These are phyloP conservation scores for Dolichotis patagonum DNA, from an alignment of 2,113 vertebrate genomes.

Conservation along the genomic window DNA sequence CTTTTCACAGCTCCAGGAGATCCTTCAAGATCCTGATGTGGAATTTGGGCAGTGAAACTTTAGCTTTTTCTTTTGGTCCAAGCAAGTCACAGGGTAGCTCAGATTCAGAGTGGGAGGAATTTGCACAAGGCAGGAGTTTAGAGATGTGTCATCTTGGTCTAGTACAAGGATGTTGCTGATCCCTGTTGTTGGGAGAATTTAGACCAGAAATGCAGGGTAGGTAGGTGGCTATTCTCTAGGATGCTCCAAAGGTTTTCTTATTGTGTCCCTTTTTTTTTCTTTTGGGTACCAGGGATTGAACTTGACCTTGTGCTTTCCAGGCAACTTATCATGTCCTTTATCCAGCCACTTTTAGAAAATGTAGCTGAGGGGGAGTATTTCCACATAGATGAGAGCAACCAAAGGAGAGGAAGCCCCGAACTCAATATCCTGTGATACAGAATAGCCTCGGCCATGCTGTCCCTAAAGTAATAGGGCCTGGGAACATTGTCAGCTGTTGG, in stretches of 20 bases:
- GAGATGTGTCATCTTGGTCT: background rate
- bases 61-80: background rate
- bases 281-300: too few relatives aligned
- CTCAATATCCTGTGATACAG: background rate
- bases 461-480: background rate
- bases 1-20: background rate
- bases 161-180: background rate
- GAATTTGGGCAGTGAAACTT: background rate
- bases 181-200: background rate
- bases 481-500: background rate
- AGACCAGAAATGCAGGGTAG: background rate
- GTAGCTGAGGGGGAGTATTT: background rate
- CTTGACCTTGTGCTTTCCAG: too few relatives aligned
- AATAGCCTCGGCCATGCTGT: background rate
- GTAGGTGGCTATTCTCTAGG: background rate
- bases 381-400: background rate
- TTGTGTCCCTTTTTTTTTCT: background rate
- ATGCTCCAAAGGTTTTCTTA: background rate
- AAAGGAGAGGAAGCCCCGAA: background rate
- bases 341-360: background rate
- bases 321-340: background rate
- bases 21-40: background rate
- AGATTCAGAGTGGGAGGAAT: background rate
- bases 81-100: background rate
- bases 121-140: background rate